Conservation (phyloP, 2,113 vertebrate genomes). For the Setophaga kirtlandii region DNA sequence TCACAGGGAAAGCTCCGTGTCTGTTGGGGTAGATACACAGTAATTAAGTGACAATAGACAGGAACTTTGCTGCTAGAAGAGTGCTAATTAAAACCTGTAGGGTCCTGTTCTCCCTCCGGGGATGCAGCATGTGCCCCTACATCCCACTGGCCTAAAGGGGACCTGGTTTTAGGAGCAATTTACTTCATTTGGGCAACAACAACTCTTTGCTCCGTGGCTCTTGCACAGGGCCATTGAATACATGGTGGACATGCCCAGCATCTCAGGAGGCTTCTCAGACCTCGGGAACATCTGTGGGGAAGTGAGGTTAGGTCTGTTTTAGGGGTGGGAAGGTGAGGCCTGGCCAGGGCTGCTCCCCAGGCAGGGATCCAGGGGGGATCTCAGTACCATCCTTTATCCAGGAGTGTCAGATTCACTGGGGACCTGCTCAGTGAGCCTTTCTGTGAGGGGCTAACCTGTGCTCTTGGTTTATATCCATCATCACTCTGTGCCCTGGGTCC, state of each 20-base stretch:
- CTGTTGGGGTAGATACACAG: conserved; percentile 44
- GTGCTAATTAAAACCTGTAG: conserved; percentile 65
- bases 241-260: fast-evolving
- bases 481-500: fast-evolving
- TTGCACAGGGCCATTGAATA: fast-evolving
- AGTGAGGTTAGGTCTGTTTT: not conserved
- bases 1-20: conserved; percentile 38
- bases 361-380: not conserved
- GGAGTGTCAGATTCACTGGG: fast-evolving
- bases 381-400: fast-evolving
- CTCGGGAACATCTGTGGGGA: not conserved
- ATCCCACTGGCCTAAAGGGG: not conserved
- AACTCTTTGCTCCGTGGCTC: not conserved
- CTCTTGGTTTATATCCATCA: fast-evolving
- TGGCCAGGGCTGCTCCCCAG: not conserved
- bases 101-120: not conserved
- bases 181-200: fast-evolving
- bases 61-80: conserved; percentile 40
- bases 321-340: not conserved
- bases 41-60: conserved; percentile 66
- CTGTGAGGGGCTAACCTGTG: fast-evolving
- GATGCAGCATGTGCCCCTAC: not conserved
- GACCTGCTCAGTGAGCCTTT: not conserved
- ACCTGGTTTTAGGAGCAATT: not conserved
- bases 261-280: not conserved